These are phyloP conservation scores for Noctua janthe DNA, from an alignment of 2,888 invertebrate species.

Conservation along the genomic window DNA sequence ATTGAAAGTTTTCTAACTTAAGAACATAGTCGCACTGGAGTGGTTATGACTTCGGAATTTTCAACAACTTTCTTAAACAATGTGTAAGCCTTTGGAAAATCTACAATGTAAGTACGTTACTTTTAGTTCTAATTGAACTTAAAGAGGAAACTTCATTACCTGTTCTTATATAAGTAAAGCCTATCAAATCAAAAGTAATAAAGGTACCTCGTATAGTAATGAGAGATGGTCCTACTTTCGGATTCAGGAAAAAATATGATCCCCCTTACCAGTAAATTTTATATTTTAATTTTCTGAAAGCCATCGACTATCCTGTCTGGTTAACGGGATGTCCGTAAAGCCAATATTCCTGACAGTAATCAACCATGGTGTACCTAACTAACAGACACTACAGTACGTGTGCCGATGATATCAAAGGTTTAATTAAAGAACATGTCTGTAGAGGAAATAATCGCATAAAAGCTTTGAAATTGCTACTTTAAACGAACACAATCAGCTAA, in stretches of 20 bases:
- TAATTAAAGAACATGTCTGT: too few species aligned
- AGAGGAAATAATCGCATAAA: not conserved
- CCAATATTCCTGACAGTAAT: not conserved
- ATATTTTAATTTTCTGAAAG: not conserved
- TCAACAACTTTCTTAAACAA: conserved; percentile 51
- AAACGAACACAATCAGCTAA: conserved; percentile 30
- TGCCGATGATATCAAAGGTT: not conserved
- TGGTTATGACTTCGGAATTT: conserved; percentile 47
- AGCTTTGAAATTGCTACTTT: not conserved
- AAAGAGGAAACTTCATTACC: not conserved
- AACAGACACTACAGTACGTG: not conserved
- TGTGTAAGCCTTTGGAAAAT: conserved; percentile 23
- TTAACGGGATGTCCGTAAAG: not conserved
- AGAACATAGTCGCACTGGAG: conserved; percentile 43
- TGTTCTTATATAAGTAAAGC: not conserved
- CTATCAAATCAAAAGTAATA: not conserved
- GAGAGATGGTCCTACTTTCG: not conserved
- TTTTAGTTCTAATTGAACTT: conserved; percentile 19
- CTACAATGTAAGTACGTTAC: conserved; percentile 9
- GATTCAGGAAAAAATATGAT: not conserved
- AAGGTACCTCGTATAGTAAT: not conserved
- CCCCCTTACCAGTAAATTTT: not conserved
- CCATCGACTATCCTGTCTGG: too few species aligned
- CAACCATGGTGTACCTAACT: not conserved
- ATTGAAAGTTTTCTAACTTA: conserved; percentile 64